Conservation (phyloP, 1,140 invertebrate species). For the Globodera ellingtonae region DNA sequence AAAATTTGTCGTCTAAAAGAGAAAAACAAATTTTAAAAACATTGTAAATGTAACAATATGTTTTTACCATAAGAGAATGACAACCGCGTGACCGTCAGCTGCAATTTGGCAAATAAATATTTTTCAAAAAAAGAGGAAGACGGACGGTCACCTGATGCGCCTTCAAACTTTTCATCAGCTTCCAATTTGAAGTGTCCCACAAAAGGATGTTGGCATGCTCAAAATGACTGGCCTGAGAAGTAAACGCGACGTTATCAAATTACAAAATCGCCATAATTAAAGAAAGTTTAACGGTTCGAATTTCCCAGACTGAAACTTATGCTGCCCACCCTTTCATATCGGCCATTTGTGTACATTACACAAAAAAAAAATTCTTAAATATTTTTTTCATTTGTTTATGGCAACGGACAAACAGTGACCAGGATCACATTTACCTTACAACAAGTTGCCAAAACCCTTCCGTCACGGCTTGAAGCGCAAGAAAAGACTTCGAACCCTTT, state of each 20-base stretch:
- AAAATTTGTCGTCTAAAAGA: background rate
- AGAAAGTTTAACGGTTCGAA: no score
- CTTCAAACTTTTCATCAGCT: slow-evolving; percentile 67
- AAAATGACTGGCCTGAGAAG: slow-evolving; percentile 68
- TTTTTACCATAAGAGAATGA: background rate
- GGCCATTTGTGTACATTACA: no score
- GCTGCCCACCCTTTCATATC: no score
- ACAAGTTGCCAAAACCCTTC: slow-evolving; percentile 79
- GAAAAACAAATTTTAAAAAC: background rate
- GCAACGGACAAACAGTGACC: no score
- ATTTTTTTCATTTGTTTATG: no score
- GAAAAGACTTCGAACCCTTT: slow-evolving; percentile 80
- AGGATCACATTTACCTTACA: slow-evolving; percentile 72
- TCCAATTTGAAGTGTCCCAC: slow-evolving; percentile 79
- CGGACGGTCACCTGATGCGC: slow-evolving; percentile 5
- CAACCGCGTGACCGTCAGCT: background rate
- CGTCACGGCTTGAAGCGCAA: slow-evolving; percentile 75
- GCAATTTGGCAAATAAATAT: background rate
- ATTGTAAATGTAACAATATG: background rate
- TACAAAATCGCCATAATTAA: no score
- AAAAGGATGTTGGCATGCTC: slow-evolving; percentile 69
- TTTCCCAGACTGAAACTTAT: slow-evolving; percentile 66
- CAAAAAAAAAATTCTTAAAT: no score
- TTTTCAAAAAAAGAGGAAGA: background rate
- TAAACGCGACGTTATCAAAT: background rate